Conservation (phyloP, 2,888 invertebrate genomes). For the Polyommatus iphigenia region DNA sequence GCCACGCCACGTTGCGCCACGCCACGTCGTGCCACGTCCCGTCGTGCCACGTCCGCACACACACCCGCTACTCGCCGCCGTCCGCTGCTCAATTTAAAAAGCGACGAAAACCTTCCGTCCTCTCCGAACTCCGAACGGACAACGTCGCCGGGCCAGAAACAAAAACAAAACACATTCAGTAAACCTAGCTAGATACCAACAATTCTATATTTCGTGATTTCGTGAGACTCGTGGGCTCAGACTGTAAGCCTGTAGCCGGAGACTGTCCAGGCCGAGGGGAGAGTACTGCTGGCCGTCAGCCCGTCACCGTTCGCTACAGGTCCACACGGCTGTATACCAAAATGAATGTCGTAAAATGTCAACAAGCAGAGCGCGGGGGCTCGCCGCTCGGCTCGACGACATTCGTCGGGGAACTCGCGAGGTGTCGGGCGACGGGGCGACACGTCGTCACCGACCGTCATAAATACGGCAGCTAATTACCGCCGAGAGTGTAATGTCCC, state of each 20-base stretch:
- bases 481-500: not conserved
- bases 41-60: not conserved
- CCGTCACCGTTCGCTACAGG: too few relatives aligned
- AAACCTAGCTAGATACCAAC: not conserved
- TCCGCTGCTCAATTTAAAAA: slow-evolving; percentile 12
- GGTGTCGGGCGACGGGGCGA: not conserved
- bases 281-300: too few relatives aligned
- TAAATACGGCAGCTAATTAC: slow-evolving; percentile 12
- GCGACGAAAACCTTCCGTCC: not conserved
- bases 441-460: not conserved
- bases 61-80: not conserved
- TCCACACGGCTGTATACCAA: too few relatives aligned
- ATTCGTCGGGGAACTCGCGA: not conserved
- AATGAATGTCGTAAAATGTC: too few relatives aligned
- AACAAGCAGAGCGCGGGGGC: too few relatives aligned
- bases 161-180: not conserved
- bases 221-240: not conserved
- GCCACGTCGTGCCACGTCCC: not conserved
- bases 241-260: not conserved
- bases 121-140: too few relatives aligned
- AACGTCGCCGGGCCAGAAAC: not conserved
- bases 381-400: too few relatives aligned
- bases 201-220: not conserved
- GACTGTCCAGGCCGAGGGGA: too few relatives aligned
- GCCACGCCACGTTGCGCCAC: not conserved